phyloP scores from a whole-genome alignment of 2,113 vertebrate genomes.

The Vireo altiloquus region DNA sequence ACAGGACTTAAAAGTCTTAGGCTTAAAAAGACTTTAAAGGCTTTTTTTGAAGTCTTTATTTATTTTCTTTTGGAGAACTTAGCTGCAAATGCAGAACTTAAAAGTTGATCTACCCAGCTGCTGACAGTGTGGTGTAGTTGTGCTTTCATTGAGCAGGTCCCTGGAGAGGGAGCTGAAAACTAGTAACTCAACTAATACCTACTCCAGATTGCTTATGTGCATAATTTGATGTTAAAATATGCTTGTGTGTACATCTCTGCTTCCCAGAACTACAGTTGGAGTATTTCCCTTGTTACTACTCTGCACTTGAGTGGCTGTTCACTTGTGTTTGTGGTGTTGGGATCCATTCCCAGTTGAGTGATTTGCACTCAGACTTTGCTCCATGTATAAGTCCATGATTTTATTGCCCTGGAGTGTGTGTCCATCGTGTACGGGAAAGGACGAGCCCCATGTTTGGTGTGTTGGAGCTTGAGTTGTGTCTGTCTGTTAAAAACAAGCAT shows the following conservation, averaged over 20 bases:
- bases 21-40: background rate
- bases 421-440: accelerated
- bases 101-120: background rate
- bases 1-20: background rate
- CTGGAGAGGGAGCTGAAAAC: background rate
- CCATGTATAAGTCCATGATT: accelerated
- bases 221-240: background rate
- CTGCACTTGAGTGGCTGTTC: background rate
- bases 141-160: background rate
- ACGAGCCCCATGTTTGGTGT: background rate
- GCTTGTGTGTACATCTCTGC: background rate
- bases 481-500: background rate
- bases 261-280: background rate
- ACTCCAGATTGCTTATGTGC: background rate
- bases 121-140: background rate
- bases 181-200: background rate
- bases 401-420: background rate
- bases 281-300: background rate
- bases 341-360: background rate
- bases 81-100: background rate
- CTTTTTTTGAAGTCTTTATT: background rate
- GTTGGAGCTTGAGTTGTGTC: background rate
- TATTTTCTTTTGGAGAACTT: background rate
- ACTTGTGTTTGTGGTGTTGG: background rate
- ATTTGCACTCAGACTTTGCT: background rate